These are phyloP conservation scores for Coreius guichenoti DNA, from an alignment of 2,797 vertebrate species.

Conservation along the genomic window DNA sequence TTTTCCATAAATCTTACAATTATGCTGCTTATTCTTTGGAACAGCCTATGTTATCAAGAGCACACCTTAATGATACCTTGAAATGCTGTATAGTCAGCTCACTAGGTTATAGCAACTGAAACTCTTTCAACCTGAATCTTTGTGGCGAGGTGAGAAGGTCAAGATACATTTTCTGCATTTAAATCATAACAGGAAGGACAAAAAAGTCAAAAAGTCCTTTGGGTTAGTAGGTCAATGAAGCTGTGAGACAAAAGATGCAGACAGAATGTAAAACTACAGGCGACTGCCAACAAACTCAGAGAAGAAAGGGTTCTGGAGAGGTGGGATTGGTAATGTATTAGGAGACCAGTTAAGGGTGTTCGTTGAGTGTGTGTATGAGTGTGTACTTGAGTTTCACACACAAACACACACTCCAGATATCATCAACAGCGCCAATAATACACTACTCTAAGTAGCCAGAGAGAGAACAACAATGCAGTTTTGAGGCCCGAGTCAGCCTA, in stretches of 20 bases:
- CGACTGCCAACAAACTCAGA: conserved; percentile 35
- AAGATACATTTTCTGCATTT: conserved; percentile 41
- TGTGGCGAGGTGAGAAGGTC: background rate
- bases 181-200: background rate
- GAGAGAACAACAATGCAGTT: conserved; percentile 42
- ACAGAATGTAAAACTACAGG: conserved; percentile 44
- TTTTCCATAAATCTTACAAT: background rate
- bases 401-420: conserved; percentile 38
- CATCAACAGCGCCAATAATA: conserved; percentile 10
- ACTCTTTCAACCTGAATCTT: background rate
- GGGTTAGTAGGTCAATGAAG: conserved; percentile 62
- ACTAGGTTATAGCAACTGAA: background rate
- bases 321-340: conserved; percentile 55
- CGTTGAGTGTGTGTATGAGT: conserved; percentile 43
- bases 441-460: conserved; percentile 26
- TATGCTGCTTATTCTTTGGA: background rate
- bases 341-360: conserved; percentile 46
- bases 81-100: background rate
- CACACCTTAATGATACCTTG: background rate
- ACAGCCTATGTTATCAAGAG: background rate
- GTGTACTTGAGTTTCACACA: conserved; percentile 31
- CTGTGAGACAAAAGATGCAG: conserved; percentile 51
- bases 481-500: conserved; percentile 7
- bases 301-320: conserved; percentile 52
- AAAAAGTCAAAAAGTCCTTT: background rate